Conservation (phyloP, 2,888 invertebrate species). For the Brenthis ino region DNA sequence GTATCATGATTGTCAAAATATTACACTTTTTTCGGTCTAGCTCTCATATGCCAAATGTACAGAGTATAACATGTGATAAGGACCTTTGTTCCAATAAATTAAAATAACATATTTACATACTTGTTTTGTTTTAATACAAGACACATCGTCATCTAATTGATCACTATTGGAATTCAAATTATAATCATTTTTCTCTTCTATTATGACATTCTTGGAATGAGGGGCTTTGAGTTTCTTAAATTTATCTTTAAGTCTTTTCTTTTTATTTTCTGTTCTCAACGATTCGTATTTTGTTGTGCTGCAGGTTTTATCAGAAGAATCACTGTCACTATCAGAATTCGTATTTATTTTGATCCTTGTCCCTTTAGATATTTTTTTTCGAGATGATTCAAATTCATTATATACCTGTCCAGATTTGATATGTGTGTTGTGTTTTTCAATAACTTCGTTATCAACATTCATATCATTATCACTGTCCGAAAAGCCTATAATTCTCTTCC, state of each 20-base stretch:
- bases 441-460: conserved; percentile 43
- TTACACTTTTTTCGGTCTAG: too few relatives aligned
- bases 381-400: conserved; percentile 30
- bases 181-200: background rate
- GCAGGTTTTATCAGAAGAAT: conserved; percentile 38
- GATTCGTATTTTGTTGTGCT: conserved; percentile 48
- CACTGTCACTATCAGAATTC: conserved; percentile 25
- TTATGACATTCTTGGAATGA: conserved; percentile 7
- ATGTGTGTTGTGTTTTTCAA: conserved; percentile 23
- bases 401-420: conserved; percentile 25
- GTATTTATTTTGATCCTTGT: conserved; percentile 38
- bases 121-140: conserved; percentile 55
- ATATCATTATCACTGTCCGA: conserved; percentile 60
- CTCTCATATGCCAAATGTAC: too few relatives aligned
- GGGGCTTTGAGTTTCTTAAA: conserved; percentile 53
- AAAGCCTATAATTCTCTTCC: conserved; percentile 52
- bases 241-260: conserved; percentile 60
- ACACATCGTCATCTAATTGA: conserved; percentile 33
- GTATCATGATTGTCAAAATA: conserved; percentile 6
- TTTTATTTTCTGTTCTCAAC: conserved; percentile 59
- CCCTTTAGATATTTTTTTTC: conserved; percentile 19
- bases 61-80: background rate
- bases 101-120: conserved; percentile 45
- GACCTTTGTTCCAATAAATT: background rate
- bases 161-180: conserved; percentile 17